Percentiles rank a stretch among this genome's conserved stretches.
These are phyloP conservation scores for Xylota sylvarum DNA, from an alignment of 2,888 invertebrate species.

Conservation along the genomic window DNA sequence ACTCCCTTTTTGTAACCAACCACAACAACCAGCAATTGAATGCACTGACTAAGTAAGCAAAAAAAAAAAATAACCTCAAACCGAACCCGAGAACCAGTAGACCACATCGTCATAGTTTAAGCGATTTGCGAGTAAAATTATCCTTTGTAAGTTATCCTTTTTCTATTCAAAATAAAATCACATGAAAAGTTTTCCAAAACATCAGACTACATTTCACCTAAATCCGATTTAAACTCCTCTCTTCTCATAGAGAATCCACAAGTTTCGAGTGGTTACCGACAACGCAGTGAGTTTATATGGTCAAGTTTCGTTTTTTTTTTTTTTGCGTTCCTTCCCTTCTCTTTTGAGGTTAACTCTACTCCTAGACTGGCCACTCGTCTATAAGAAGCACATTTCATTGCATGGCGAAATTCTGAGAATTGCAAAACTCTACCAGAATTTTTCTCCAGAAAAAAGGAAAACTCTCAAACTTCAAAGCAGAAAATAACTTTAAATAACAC, in stretches of 20 bases:
- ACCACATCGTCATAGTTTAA: constrained; percentile 52
- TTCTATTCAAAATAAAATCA: constrained; percentile 32
- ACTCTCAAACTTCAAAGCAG: constrained; percentile 22
- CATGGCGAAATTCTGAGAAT: constrained; percentile 19
- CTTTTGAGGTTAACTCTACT: constrained; percentile 46
- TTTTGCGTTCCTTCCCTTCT: neutral
- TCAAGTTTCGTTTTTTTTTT: constrained; percentile 16
- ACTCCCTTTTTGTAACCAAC: neutral
- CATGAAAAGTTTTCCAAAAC: constrained; percentile 43
- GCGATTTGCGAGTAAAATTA: constrained; percentile 31
- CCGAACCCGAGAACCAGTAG: constrained; percentile 13
- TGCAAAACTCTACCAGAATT: constrained; percentile 17
- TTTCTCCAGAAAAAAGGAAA: constrained; percentile 16
- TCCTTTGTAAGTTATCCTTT: constrained; percentile 29
- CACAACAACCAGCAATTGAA: constrained; percentile 2
- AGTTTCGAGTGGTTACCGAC: constrained; percentile 59
- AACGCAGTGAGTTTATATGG: constrained; percentile 47
- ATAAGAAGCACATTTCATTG: constrained; percentile 45
- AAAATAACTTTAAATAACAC: constrained; percentile 55
- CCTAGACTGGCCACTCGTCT: constrained; percentile 18
- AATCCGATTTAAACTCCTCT: constrained; percentile 53
- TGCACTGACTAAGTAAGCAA: constrained; percentile 8
- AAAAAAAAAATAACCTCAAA: constrained; percentile 7
- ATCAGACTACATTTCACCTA: constrained; percentile 38
- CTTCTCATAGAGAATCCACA: constrained; percentile 23